Evolutionary conservation across 2,888 invertebrate species (phyloP), one percentile per base, ranked within the genome.

Genomic region (Ormyrus nitidulus): DNA sequence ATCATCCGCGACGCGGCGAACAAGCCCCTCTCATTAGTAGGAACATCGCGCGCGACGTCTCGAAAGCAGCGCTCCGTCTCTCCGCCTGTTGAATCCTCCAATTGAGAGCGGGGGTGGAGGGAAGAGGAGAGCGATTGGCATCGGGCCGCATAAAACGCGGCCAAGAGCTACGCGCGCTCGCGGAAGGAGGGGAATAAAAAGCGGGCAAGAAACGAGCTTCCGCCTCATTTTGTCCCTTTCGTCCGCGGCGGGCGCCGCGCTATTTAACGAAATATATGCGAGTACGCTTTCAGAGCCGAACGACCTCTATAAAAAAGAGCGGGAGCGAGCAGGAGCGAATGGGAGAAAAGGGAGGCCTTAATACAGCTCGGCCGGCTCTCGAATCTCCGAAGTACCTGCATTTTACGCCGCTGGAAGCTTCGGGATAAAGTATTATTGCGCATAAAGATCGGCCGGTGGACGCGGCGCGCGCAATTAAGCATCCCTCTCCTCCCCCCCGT

Each of bases 361-460:
- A 59, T 56, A 69, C 6, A 70, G 51, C 56, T 10, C 44, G 62
- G 10, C 44, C 46, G 9, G 44, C 10, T 34, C 7, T 10, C 49
- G 34, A 59, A 64, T 10, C 34, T 34, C 61, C 10, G 58, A 62
- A 77, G 82, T 70, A 77, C 79, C 71, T 82, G 82, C 71, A 66
- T 80, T 82, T 82, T 71, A 82, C 71, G 79, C 70, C 34, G 65
- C 62, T 49, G 49, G 72, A 72, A 58, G 13, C 56, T 19, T 71
- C 44, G 68, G 80, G 81, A 85, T 83, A 83, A 84, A 83, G 83
- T 79, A 84, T 83, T 83, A 83, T 84, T 83, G 81, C 82, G 79
- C 79, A 82, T 80, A 83, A 85, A 83, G 84, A 83, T 73, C 65
- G 64, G 34, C 44, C 59, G 64, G 65, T 62, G 66, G 82, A 64